Evolutionary conservation across 2,888 invertebrate species (phyloP).

Genomic region (Temnothorax unifasciatus): DNA sequence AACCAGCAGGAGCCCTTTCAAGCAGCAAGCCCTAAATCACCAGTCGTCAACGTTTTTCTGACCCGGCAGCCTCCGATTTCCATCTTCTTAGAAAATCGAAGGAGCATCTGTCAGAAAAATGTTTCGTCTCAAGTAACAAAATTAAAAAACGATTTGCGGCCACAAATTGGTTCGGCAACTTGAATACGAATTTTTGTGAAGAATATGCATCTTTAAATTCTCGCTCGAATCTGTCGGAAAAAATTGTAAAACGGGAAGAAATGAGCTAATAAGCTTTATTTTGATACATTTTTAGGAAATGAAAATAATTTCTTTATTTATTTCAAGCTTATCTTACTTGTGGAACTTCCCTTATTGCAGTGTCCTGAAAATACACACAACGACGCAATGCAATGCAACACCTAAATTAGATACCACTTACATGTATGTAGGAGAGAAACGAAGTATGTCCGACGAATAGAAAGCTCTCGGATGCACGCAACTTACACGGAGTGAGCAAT

Average conservation of each 20-base stretch:
- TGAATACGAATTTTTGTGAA: neutral
- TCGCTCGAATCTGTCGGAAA: neutral
- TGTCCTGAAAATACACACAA: neutral
- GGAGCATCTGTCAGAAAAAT: neutral
- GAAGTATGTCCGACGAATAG: slow-evolving; percentile 19
- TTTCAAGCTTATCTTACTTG: neutral
- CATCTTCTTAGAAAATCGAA: neutral
- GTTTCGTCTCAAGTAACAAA: neutral
- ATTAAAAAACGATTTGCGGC: neutral
- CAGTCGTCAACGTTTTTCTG: neutral
- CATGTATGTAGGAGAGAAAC: neutral
- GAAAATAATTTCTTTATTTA: neutral
- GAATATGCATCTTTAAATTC: neutral
- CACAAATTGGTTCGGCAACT: neutral
- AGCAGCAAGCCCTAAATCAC: neutral
- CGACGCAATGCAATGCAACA: neutral
- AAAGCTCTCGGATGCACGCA: slow-evolving; percentile 16
- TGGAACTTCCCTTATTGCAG: neutral
- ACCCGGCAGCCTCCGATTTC: neutral
- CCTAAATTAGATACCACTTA: neutral
- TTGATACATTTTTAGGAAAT: neutral
- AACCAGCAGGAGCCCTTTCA: neutral
- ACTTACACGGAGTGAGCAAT: neutral
- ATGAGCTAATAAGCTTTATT: neutral
- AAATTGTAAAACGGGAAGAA: neutral